Percentiles rank a stretch among this genome's conserved stretches.
Conservation (phyloP, 53 echinoderm and acorn worm genomes). For the Hippasteria phrygiana region DNA sequence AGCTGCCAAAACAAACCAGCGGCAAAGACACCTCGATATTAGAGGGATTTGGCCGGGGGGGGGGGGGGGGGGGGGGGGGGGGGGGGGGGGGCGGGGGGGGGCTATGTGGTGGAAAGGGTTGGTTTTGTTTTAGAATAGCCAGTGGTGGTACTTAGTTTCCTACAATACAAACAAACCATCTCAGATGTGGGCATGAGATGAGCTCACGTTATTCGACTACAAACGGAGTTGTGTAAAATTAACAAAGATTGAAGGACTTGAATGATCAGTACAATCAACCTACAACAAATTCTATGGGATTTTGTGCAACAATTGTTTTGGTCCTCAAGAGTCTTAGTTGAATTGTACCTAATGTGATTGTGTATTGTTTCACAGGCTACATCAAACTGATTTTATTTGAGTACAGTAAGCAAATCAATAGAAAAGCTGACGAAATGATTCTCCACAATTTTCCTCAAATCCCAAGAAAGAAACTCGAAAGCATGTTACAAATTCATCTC, state of each 20-base stretch:
- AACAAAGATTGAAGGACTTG: neutral
- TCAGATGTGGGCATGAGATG: neutral
- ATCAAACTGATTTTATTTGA: too few relatives aligned
- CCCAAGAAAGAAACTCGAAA: too few relatives aligned
- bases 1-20: conserved; percentile 29
- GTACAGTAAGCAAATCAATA: too few relatives aligned
- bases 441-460: too few relatives aligned
- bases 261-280: neutral
- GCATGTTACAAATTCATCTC: too few relatives aligned
- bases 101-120: neutral
- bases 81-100: neutral
- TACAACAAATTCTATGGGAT: too few relatives aligned
- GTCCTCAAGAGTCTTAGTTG: too few relatives aligned
- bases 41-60: neutral
- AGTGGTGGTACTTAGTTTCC: neutral
- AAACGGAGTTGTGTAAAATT: neutral
- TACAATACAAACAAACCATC: conserved; percentile 8
- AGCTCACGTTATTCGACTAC: neutral
- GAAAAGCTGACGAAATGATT: too few relatives aligned
- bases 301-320: too few relatives aligned
- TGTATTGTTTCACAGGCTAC: too few relatives aligned
- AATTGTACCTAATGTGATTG: too few relatives aligned
- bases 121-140: conserved; percentile 42
- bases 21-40: neutral
- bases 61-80: neutral